Base-by-base conservation (phyloP, 2,888 invertebrate species). In the Cyclophora albipunctata region DNA sequence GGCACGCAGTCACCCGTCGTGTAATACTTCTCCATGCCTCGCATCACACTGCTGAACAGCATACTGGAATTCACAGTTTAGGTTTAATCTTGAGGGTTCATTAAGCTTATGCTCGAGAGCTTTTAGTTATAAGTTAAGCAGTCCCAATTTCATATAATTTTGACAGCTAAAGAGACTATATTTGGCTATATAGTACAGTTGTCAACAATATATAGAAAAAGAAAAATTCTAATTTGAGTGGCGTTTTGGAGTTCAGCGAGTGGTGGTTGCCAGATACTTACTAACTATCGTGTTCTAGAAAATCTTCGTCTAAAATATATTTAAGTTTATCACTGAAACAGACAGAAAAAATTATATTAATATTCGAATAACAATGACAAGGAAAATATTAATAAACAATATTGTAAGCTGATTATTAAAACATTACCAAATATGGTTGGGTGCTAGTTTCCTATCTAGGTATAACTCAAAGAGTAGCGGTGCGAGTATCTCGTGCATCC, bases 401-500 rank as follows among this genome's bases (percentile, higher is more conserved):
- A 20, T 20, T 20, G 20, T 20, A 20, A 20, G 20, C 20, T 20
- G 1, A 20, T 20, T 20, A 20, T 20, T 20, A 20, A 20, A 20
- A 20, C 20, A 20, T 62, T 51, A 84, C 86, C 76, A 73, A 33
- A 84, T 40, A 6, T 66, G 51, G 0, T 56, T 57, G 0, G 84
- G 81, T 2, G 79, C 78, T 7, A 72, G 68, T 40, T 72, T 92
- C 59, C 95, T 93, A 74, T 96, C 96, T 57, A 91, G 90, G 66
- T 93, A 92, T 34, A 95, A 82, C 6, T 96, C 94, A 71, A 93
- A 94, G 35, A 96, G 84, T 46, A 96, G 77, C 0, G 95, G 95
- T 1, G 95, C 96, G 47, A 96, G 79, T 46, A 96, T 91, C 77
- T 96, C 96, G 78, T 96, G 96, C 96, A 96, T 96, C 34, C 96